Evolutionary conservation across 2,113 vertebrate genomes (phyloP).

Genomic region (Poeciliopsis turrubarensis): DNA sequence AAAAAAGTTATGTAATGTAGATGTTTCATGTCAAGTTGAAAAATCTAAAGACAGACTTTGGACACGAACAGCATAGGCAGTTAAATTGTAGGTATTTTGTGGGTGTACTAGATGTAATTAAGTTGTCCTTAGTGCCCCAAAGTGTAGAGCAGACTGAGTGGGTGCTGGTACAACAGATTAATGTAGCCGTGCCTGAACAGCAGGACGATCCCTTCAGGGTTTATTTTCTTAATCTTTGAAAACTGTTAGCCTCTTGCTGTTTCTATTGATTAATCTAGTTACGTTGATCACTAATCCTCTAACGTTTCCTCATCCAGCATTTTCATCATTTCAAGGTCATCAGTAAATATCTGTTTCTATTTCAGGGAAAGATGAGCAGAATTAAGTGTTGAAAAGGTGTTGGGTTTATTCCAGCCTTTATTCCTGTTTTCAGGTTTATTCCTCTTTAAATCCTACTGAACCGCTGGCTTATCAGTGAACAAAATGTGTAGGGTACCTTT

Average conservation of each 20-base stretch:
- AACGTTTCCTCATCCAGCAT: background rate
- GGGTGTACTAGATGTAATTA: background rate
- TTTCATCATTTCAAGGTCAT: too few relatives aligned
- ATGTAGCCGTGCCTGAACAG: background rate
- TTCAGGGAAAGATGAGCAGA: too few relatives aligned
- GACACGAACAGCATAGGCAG: too few relatives aligned
- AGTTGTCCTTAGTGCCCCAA: background rate
- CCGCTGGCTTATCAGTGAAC: conserved; percentile 18
- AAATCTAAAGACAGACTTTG: too few relatives aligned
- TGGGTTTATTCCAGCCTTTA: background rate
- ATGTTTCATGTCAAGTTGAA: too few relatives aligned
- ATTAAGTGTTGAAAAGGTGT: too few relatives aligned
- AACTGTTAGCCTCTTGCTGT: background rate
- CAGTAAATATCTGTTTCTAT: too few relatives aligned
- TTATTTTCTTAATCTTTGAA: conserved; percentile 4
- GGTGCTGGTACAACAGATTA: background rate
- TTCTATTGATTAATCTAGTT: background rate
- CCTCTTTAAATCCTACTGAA: conserved; percentile 11
- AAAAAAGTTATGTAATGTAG: too few relatives aligned
- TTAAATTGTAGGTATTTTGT: too few relatives aligned
- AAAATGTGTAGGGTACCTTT: too few relatives aligned
- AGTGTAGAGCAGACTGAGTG: accelerated
- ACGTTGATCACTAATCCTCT: background rate
- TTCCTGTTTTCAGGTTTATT: too few relatives aligned
- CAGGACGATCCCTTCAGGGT: background rate